Evolutionary conservation across 2,888 invertebrate genomes (phyloP).

Genomic region (Torymus auratus): DNA sequence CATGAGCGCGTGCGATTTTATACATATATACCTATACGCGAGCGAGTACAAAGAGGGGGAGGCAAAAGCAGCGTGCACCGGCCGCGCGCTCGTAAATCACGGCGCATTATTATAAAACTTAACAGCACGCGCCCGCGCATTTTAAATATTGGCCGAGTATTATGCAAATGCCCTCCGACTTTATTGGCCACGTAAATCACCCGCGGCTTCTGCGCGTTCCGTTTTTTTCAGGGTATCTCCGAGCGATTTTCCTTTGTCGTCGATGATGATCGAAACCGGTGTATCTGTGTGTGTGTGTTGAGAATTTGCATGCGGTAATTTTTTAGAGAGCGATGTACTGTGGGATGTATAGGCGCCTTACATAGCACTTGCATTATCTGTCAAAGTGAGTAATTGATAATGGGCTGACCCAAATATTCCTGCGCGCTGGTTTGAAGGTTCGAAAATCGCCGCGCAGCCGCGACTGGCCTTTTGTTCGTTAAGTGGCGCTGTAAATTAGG

Average conservation of each 20-base stretch:
- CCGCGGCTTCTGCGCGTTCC: slow-evolving; percentile 23
- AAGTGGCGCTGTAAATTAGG: too few species aligned
- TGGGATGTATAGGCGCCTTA: background rate
- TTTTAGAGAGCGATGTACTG: too few species aligned
- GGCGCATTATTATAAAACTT: slow-evolving; percentile 66
- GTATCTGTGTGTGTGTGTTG: too few species aligned
- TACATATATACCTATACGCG: background rate
- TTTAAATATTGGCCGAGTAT: slow-evolving; percentile 62
- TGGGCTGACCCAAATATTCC: slow-evolving; percentile 18
- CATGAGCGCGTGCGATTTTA: slow-evolving; percentile 52
- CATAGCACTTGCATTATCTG: background rate
- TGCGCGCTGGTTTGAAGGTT: too few species aligned
- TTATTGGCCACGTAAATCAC: slow-evolving; percentile 70
- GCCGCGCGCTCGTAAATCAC: slow-evolving; percentile 68
- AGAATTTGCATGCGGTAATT: too few species aligned
- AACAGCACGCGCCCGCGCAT: slow-evolving; percentile 60
- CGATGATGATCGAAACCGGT: too few species aligned
- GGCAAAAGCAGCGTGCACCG: slow-evolving; percentile 51
- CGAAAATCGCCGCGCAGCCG: too few species aligned
- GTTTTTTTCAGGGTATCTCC: background rate
- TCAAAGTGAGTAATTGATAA: slow-evolving; percentile 16
- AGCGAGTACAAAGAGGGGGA: background rate
- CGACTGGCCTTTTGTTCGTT: too few species aligned
- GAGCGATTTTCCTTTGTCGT: too few species aligned
- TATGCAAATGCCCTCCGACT: slow-evolving; percentile 70